Base-by-base conservation (phyloP, 2,888 invertebrate genomes). In the Coremacera marginata region DNA sequence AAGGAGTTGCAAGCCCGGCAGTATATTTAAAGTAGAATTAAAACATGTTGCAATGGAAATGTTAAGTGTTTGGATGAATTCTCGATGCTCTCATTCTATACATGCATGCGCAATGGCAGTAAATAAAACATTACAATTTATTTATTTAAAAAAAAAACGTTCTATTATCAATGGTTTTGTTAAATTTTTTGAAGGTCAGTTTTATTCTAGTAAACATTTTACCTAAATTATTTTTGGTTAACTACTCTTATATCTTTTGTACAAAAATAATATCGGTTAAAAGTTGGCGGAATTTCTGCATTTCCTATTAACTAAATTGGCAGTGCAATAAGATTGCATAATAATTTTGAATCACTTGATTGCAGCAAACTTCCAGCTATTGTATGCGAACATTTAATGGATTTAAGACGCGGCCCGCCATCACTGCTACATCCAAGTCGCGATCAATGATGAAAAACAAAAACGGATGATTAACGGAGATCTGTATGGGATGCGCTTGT, bases 401-500 rank as follows among this genome's bases (percentile, higher is more conserved):
- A 89, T 96, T 95, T 72, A 94, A 92, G 88, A 96, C 93, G 86
- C 95, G 94, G 79, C 96, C 96, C 37, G 95, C 93, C 92, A 96
- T 95, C 68, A 95, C 91, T 60, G 95, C 91, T 14, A 95, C 94
- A 86, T 95, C 93, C 70, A 95, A 93, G 86, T 93, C 94, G 70
- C 94, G 92, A 88, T 96, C 96, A 90, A 96, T 92, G 82, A 96
- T 95, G 88, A 96, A 96, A 90, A 95, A 96, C 76, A 95, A 90
- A 89, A 96, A 96, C 71, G 96, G 96, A 89, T 94, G 95, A 79
- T 95, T 94, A 16, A 94, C 95, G 70, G 93, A 92, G 87, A 96
- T 95, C 81, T 93, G 91, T 72, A 94, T 92, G 14, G 94, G 93
- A 73, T 86, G 86, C 79, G 85, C 84, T 84, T 88, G 87, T 72